Conservation (phyloP, 1,140 invertebrate species). For the Diploscapter pachys region DNA sequence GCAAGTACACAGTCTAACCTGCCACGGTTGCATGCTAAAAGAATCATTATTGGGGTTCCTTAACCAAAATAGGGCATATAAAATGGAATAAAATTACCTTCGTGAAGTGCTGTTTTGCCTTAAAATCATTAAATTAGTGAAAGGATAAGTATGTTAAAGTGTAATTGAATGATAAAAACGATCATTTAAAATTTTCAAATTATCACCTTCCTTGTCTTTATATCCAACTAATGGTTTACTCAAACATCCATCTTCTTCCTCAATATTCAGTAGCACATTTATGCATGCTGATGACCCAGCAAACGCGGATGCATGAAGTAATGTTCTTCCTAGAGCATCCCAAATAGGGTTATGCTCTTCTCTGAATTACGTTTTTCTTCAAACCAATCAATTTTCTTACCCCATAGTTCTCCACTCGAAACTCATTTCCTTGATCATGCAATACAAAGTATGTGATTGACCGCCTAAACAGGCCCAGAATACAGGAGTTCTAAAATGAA, state of each 20-base stretch:
- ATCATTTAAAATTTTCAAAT: background rate
- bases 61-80: no score
- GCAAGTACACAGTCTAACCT: conserved; percentile 24
- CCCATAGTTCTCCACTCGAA: conserved; percentile 24
- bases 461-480: conserved; percentile 33
- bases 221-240: conserved; percentile 16
- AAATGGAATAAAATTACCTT: no score
- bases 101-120: conserved; percentile 25
- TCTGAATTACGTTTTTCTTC: background rate
- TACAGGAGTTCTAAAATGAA: conserved; percentile 20
- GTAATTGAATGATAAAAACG: background rate
- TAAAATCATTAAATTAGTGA: background rate
- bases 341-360: background rate
- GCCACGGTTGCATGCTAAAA: background rate
- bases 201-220: conserved; percentile 10
- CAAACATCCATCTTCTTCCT: conserved; percentile 14
- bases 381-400: background rate
- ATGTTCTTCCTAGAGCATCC: conserved; percentile 22
- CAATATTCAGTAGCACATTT: conserved; percentile 21
- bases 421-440: conserved; percentile 33
- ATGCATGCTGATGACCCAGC: conserved; percentile 26
- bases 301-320: conserved; percentile 28
- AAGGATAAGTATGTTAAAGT: no score
- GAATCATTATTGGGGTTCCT: no score
- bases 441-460: conserved; percentile 23